Base-by-base conservation (phyloP, 2,888 invertebrate species). In the Mythimna ferrago region DNA sequence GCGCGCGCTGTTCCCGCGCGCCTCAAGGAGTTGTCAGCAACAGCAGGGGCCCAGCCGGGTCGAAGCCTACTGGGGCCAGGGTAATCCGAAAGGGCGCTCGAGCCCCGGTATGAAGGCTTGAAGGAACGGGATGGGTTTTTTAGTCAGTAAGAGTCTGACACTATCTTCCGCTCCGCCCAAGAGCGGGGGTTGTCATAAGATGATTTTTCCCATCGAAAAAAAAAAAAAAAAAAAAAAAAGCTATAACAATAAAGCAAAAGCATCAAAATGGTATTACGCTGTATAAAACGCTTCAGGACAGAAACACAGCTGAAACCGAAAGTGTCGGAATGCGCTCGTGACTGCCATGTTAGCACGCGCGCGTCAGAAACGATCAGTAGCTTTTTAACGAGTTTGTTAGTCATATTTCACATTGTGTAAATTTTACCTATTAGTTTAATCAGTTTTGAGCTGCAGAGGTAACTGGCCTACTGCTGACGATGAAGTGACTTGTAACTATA, bases 291-390 rank as follows among this genome's bases (percentile, higher is more conserved):
- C 61, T 58, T 32, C 56, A 54, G 66, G 56, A 69, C 66, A 73
- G 51, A 78, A 66, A 63, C 44, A 69, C 72, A 54, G 21, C 32
- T 6, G 66, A 80, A 61, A 65, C 65, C 10, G 64, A 80, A 80
- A 81, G 80, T 74, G 61, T 71, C 21, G 70, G 74, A 84, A 84
- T 84, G 85, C 63, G 72, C 32, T 75, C 82, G 85, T 84, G 82
- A 82, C 64, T 73, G 26, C 35, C 62, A 67, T 41, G 41, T 83
- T 83, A 81, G 73, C 53, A 61, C 65, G 16, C 48, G 6, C 16
- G 48, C 14, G 11, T 51, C 54, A 62, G 16, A 51, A 38, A 21
- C 62, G 70, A 71, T 80, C 67, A 80, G 70, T 51, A 11, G 4
- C 56, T 66, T 58, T 51, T 80, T 83, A 81, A 38, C 80, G 14